Base-by-base conservation (phyloP, 1,140 invertebrate genomes). In the Zaprionus lachaisei region DNA sequence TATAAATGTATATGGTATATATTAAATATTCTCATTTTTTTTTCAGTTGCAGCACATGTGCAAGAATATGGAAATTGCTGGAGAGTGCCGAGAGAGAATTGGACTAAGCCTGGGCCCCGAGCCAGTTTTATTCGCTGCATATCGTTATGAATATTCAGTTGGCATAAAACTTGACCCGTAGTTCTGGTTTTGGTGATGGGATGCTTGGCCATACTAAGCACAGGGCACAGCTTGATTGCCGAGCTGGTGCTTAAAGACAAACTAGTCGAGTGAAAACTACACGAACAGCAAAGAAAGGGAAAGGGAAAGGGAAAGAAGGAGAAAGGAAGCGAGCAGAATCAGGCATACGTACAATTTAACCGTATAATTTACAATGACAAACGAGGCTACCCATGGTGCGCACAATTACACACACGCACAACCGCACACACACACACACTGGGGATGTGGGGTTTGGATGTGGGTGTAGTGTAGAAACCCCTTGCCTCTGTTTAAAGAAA, bases 321-420 rank as follows among this genome's bases (percentile, higher is more conserved):
- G 41, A 44, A 6, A 44, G 41, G 41, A 44, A 49, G 62, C n/a
- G 7, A 17, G 60, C 34, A 12, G 49, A 72, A 79, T 69, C 79
- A 77, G 77, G 72, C 80, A 72, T 75, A 79, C 72, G 70, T 81
- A 82, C 85, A 89, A 90, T 90, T 90, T 78, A 90, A 90, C 85
- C 81, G 71, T 83, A 90, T 90, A 90, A 90, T 90, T 90, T 91
- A 90, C 85, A 90, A 85, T 91, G 85, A 91, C 85, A 90, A 90
- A 90, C 86, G 85, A 90, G 85, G 85, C 71, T 80, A 76, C 60
- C 55, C 73, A 70, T 66, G 70, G 68, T 90, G 77, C 77, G 85
- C 85, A 85, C 85, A 90, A 90, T 90, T 90, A 90, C 85, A 82
- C 85, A 72, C 72, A 54, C 60, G 66, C 28, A 41, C 55, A 51